These are phyloP conservation scores for Stegostoma tigrinum DNA, from an alignment of 2,113 vertebrate genomes.

Conservation along the genomic window DNA sequence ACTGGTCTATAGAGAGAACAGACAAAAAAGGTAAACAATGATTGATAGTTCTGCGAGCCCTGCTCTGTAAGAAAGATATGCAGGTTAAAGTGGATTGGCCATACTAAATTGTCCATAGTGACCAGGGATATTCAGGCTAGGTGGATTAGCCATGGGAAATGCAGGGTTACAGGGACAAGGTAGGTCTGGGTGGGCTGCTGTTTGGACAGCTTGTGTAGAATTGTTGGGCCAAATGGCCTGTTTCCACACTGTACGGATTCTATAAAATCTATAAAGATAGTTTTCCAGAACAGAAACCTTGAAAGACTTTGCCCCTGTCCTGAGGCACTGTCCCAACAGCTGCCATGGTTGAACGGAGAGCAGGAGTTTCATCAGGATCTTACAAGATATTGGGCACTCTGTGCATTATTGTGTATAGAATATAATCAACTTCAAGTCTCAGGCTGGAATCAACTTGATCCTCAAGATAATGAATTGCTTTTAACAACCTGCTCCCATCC, in stretches of 20 bases:
- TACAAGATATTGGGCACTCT: not conserved
- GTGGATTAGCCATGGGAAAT: too few relatives aligned
- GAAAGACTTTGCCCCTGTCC: not conserved
- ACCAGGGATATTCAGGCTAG: too few relatives aligned
- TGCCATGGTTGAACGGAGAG: not conserved
- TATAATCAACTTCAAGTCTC: not conserved
- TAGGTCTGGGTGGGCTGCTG: too few relatives aligned
- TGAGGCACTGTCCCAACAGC: not conserved
- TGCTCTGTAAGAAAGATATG: not conserved
- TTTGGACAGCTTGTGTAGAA: too few relatives aligned
- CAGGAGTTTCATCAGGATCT: not conserved
- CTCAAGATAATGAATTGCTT: not conserved
- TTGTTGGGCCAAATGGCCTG: too few relatives aligned
- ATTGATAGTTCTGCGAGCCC: not conserved
- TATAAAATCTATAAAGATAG: not conserved
- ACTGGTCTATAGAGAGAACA: conserved; percentile 60
- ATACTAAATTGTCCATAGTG: too few relatives aligned
- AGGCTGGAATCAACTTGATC: not conserved
- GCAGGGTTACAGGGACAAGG: too few relatives aligned
- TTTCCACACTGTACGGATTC: too few relatives aligned
- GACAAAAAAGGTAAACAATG: not conserved
- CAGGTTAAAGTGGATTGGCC: too few relatives aligned
- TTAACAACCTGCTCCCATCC: not conserved
- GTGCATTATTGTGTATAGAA: not conserved
- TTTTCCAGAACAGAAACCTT: not conserved